These are phyloP conservation scores for Drosophila vallismaia DNA, from an alignment of 2,888 invertebrate species.

Conservation along the genomic window DNA sequence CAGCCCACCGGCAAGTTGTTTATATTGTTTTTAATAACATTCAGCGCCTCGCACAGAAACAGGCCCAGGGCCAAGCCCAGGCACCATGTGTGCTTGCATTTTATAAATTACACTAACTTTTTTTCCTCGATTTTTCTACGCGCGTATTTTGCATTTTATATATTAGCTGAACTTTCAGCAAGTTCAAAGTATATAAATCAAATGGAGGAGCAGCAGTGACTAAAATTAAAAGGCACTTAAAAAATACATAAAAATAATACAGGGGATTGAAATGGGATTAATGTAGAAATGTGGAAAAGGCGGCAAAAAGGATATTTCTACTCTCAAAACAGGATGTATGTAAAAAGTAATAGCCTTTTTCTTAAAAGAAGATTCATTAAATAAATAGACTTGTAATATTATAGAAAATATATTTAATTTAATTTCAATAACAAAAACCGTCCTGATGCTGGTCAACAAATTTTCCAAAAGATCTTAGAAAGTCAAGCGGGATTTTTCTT, in stretches of 20 bases:
- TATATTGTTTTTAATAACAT: slow-evolving; percentile 78
- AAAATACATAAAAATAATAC: not conserved
- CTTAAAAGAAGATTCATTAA: no score
- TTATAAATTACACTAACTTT: slow-evolving; percentile 64
- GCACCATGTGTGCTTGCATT: slow-evolving; percentile 66
- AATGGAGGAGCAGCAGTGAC: slow-evolving; percentile 29
- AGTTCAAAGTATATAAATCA: slow-evolving; percentile 50
- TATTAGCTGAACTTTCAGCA: slow-evolving; percentile 52
- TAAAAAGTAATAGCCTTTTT: no score
- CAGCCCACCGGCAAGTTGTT: slow-evolving; percentile 69
- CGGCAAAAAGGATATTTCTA: no score
- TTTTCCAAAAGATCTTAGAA: not conserved
- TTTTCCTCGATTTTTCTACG: slow-evolving; percentile 41
- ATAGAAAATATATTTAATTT: no score
- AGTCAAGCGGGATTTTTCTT: no score
- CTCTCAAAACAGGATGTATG: no score
- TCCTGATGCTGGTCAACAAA: not conserved
- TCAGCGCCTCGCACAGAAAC: slow-evolving; percentile 42
- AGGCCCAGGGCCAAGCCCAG: slow-evolving; percentile 17
- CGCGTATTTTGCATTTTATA: slow-evolving; percentile 43
- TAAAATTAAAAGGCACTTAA: slow-evolving; percentile 22
- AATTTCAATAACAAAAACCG: no score
- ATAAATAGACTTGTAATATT: no score
- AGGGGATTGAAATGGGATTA: slow-evolving; percentile 11
- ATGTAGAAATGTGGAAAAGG: no score